Base-by-base conservation (phyloP, 2,113 vertebrate genomes). In the Cynopterus brachyotis region DNA sequence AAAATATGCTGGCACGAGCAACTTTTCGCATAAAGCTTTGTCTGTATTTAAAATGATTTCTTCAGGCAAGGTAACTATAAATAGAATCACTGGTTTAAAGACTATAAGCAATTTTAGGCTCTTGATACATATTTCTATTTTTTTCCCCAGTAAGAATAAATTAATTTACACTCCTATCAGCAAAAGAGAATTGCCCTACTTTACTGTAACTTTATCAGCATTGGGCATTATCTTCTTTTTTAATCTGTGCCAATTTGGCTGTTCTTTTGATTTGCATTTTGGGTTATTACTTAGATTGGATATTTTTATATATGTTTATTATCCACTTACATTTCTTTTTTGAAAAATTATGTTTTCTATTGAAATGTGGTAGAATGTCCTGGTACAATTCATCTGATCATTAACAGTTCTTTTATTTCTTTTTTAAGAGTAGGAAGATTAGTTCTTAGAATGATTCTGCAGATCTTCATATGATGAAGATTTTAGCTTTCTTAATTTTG, bases 241-340 rank as follows among this genome's bases (percentile, higher is more conserved):
- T 12, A 93, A 57, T 85, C n/a, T 81, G 13, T 81, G 13, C 2
- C 89, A 57, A 82, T 86, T 85, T 96, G 20, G 19, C 70, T 91
- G 55, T 83, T 57, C 47, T 84, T 89, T 93, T 72, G 76, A 91
- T 76, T 95, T 97, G 1, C 6, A 72, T 85, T 90, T 89, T 72
- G 45, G 19, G 26, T 91, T 91, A 42, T 84, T 80, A 50, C 24
- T 82, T 66, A 89, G 13, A 82, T 55, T 69, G 28, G 69, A 53
- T 1, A 72, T 24, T 85, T 89, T 75, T 81, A 17, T 55, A n/a
- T 32, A 19, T 40, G 8, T 85, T 92, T 93, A 32, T 83, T 69
- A 70, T 10, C 45, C 6, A 47, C 24, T 91, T 95, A 72, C 9
- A 45, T 76, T 96, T 75, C 17, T 66, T 45, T 76, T 80, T 89